Base-by-base conservation (phyloP, 2,888 invertebrate species). In the Thumatha senex region DNA sequence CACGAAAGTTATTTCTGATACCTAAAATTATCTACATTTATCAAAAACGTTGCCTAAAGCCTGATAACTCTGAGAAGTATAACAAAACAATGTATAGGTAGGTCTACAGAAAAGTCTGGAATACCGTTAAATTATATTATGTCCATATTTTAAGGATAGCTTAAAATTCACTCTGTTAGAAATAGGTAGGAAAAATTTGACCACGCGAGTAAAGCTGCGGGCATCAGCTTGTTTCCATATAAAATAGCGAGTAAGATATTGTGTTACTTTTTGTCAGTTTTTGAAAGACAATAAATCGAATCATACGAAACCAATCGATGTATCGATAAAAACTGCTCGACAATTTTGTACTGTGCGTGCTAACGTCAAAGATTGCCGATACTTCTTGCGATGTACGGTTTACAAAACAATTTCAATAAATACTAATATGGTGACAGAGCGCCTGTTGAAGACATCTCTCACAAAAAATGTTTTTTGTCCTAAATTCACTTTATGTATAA, bases 361-460 rank as follows among this genome's bases (percentile, higher is more conserved):
- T 54, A 39, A 39, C 53, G 49, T 63, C 74, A 76, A 76, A 74
- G 67, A 51, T 50, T 18, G 60, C 68, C 67, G 67, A 48, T 65
- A 48, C 56, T 73, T 73, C 68, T 76, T 72, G 52, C 64, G 55
- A 56, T 48, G 67, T 51, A 59, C 54, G 41, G 54, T 62, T 74
- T 74, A 71, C 68, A 72, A 66, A 65, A 72, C 69, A 67, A 76
- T 77, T 72, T 73, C 68, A 67, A 66, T 63, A 71, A 48, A 67
- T 66, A 65, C 58, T 58, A 70, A 71, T 70, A 70, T 66, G 64
- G 63, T 63, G 72, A 67, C 66, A 56, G 51, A 61, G 55, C 12
- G 38, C 45, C 40, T 34, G 50, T 54, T 49, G 50, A 48, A 48
- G 54, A 51, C 44, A 39, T 39, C 45, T 50, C 52, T 53, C 51